Evolutionary conservation across 2,113 vertebrate genomes (phyloP).

Genomic region (Oenanthe oenanthe): DNA sequence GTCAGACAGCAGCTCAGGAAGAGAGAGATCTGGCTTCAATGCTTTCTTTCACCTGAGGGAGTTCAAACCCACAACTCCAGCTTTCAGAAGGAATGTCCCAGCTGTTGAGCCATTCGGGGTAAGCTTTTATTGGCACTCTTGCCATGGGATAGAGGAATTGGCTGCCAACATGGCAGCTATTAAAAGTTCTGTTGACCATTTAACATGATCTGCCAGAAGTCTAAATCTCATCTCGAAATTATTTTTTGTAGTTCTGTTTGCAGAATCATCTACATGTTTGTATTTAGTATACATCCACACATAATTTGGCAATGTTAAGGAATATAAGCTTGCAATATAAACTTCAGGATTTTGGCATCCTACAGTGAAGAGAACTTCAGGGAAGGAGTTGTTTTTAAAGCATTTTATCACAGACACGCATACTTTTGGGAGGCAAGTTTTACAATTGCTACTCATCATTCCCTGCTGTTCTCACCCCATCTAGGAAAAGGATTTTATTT

Average conservation of each 20-base stretch:
- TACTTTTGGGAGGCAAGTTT: background rate
- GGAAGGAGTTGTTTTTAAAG: background rate
- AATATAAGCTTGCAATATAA: background rate
- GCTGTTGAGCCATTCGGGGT: background rate
- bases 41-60: background rate
- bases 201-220: background rate
- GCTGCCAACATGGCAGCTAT: background rate
- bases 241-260: background rate
- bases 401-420: background rate
- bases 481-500: background rate
- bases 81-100: background rate
- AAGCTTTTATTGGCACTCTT: background rate
- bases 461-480: background rate
- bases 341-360: background rate
- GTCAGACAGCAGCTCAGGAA: background rate
- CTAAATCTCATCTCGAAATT: background rate
- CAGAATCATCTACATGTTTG: background rate
- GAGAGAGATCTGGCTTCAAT: background rate
- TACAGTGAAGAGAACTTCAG: background rate
- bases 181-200: background rate
- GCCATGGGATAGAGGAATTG: background rate
- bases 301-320: background rate
- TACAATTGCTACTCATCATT: background rate
- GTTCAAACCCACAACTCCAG: background rate
- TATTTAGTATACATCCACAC: background rate